Evolutionary conservation across 2,797 vertebrate species (phyloP), one percentile per base, ranked within the genome.

Genomic region (Vultur gryphus): DNA sequence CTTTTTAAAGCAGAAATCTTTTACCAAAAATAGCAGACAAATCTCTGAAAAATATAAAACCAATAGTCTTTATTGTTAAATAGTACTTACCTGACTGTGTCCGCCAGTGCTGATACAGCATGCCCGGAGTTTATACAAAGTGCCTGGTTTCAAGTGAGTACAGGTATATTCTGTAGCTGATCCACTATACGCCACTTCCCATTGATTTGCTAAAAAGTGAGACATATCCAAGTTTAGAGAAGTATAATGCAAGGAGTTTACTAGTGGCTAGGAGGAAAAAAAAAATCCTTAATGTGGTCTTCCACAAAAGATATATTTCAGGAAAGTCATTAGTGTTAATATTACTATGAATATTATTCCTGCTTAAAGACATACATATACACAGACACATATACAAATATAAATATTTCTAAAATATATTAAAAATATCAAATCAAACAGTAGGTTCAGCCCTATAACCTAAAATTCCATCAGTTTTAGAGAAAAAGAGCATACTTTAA

Each of bases 51-150:
- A 93, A 80, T 4, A 51, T 2, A 61, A 92, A 69, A 1, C 25
- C 0, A 16, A 6, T 0, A 79, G 29, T 33, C 24, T 9, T 77
- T 51, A 18, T 0, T 10, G 6, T 57, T 58, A 55, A 35, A 4
- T 16, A 51, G 26, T 2, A 95, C 97, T 49, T 92, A 99, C 99
- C 98, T 99, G 99, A 97, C 99, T 99, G 98, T 99, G 99, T 71
- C 99, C 99, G 12, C 99, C 99, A 39, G 99, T 99, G 97, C 99
- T 99, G 98, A 99, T 99, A 97, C 99, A 99, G 98, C 99, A 99
- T 44, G 99, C 98, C 65, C 99, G 99, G 81, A 99, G 98, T 92
- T 98, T 98, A 97, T 99, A 99, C 97, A 98, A 98, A 97, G 99
- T 99, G 96, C 99, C 99, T 57, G 99, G 99, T 95, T 98, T 99